Conservation (phyloP, 2,888 invertebrate genomes). For the Encarsia formosa region DNA sequence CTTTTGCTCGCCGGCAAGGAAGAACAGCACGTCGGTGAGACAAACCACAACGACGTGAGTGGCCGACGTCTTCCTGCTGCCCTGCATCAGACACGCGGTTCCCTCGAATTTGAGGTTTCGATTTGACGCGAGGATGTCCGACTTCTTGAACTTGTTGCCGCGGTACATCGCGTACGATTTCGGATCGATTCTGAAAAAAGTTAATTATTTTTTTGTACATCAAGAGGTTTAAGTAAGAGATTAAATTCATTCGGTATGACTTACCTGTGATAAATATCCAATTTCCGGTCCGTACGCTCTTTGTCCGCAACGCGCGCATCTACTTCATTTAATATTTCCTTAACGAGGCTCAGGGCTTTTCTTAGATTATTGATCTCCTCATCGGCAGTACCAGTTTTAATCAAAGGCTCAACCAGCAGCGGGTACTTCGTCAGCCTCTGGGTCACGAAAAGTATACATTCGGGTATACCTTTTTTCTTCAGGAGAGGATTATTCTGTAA, state of each 20-base stretch:
- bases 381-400: conserved; percentile 84
- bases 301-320: conserved; percentile 91
- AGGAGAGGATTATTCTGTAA: conserved; percentile 71
- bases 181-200: conserved; percentile 69
- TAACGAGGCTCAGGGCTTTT: conserved; percentile 74
- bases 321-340: conserved; percentile 85
- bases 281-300: conserved; percentile 81
- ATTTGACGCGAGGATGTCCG: conserved; percentile 80
- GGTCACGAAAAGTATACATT: conserved; percentile 91
- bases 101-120: conserved; percentile 86
- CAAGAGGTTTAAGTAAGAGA: no score
- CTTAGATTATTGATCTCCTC: conserved; percentile 78
- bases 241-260: conserved; percentile 16
- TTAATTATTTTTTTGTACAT: neutral
- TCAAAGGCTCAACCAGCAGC: conserved; percentile 81
- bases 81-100: conserved; percentile 83
- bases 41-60: conserved; percentile 85
- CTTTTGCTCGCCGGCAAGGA: conserved; percentile 81
- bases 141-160: conserved; percentile 88
- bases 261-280: conserved; percentile 79
- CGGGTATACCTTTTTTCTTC: conserved; percentile 92
- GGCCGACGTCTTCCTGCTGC: conserved; percentile 84
- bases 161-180: conserved; percentile 84
- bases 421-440: conserved; percentile 95
- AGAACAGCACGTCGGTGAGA: conserved; percentile 86